phyloP scores from a whole-genome alignment of 1,140 invertebrate species.

The Diachasmimorpha longicaudata region DNA sequence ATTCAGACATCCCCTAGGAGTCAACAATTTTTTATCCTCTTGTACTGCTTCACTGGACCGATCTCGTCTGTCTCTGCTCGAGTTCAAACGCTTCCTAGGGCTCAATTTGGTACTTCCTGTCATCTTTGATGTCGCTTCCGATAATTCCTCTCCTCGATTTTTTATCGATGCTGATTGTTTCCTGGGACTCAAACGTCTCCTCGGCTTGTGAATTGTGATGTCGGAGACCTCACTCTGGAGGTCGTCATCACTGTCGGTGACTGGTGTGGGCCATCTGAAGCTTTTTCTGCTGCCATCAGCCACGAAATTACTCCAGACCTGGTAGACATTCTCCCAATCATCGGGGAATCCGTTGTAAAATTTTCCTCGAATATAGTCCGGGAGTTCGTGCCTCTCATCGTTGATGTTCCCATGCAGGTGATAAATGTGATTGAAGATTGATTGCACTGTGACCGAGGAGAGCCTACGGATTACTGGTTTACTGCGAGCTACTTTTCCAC shows the following conservation, averaged over 20 bases:
- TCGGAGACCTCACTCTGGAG: conserved; percentile 49
- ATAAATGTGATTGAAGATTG: conserved; percentile 47
- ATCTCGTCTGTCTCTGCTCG: neutral
- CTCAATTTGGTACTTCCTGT: neutral
- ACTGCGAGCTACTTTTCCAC: conserved; percentile 43
- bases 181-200: neutral
- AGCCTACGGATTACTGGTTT: conserved; percentile 48
- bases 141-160: neutral
- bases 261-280: conserved; percentile 52
- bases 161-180: neutral
- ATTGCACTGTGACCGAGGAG: conserved; percentile 35
- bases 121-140: neutral
- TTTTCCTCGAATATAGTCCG: conserved; percentile 50
- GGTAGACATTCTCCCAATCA: conserved; percentile 54
- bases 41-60: neutral
- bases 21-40: neutral
- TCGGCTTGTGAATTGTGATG: neutral
- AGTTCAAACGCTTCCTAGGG: neutral
- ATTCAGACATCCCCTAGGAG: no score
- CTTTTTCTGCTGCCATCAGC: conserved; percentile 29
- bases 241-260: conserved; percentile 54
- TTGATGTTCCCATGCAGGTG: conserved; percentile 43
- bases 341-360: conserved; percentile 58
- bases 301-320: conserved; percentile 47
- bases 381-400: conserved; percentile 46